phyloP scores from a whole-genome alignment of 2,797 vertebrate genomes.

The Gila robusta region DNA sequence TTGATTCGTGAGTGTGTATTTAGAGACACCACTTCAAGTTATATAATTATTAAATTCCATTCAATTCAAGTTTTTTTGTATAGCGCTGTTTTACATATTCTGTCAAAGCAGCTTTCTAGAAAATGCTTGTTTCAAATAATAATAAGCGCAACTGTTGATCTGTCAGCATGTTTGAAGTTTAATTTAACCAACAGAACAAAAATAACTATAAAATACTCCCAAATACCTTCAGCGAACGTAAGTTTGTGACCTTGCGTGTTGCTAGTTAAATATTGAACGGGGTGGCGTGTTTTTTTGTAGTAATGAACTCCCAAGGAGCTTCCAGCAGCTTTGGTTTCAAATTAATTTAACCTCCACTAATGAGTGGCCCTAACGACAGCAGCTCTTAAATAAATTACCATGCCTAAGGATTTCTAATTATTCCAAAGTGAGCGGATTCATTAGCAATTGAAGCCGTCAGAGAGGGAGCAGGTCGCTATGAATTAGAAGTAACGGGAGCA shows the following conservation, averaged over 20 bases:
- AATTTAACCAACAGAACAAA: neutral
- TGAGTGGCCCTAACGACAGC: constrained; percentile 79
- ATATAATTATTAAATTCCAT: neutral
- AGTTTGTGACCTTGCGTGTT: constrained; percentile 70
- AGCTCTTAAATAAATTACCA: constrained; percentile 90
- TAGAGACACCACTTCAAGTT: neutral
- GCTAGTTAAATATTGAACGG: constrained; percentile 83
- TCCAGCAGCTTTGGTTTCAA: constrained; percentile 87
- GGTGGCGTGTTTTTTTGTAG: constrained; percentile 68
- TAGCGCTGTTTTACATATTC: neutral
- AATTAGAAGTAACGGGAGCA: constrained; percentile 87
- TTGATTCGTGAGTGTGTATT: neutral
- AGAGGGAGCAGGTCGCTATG: constrained; percentile 79
- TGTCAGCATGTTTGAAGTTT: neutral
- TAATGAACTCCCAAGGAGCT: constrained; percentile 86
- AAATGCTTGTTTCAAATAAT: neutral
- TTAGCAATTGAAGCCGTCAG: constrained; percentile 87
- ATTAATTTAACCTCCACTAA: constrained; percentile 83
- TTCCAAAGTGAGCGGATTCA: constrained; percentile 88
- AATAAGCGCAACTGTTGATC: neutral
- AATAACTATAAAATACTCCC: neutral
- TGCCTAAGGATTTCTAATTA: constrained; percentile 91
- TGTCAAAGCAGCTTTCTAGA: neutral
- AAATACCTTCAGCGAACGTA: constrained; percentile 41
- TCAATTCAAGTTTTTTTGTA: neutral